Percentiles rank a stretch among this genome's conserved stretches.
These are phyloP conservation scores for Nemoura dubitans DNA, from an alignment of 2,888 invertebrate species.

Conservation along the genomic window DNA sequence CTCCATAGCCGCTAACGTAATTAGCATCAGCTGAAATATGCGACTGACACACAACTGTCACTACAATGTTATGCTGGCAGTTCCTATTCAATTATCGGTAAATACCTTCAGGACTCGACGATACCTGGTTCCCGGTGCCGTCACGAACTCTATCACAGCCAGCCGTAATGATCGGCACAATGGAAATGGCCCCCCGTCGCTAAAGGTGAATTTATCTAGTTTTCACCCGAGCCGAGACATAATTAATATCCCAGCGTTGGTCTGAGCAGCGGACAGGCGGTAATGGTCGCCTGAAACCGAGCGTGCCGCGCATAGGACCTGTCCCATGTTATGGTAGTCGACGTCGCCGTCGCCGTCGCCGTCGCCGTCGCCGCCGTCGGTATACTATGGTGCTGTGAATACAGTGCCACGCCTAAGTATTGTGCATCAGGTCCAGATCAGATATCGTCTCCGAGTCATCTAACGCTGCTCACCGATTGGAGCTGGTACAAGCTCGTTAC, in stretches of 20 bases:
- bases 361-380: neutral
- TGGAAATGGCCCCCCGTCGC: neutral
- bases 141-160: neutral
- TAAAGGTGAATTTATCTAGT: neutral
- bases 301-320: too few species aligned
- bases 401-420: neutral
- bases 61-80: neutral
- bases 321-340: too few species aligned
- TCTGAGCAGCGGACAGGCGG: neutral
- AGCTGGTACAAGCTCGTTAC: neutral
- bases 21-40: neutral
- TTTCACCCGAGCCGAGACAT: neutral
- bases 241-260: neutral
- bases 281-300: neutral
- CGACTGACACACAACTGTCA: constrained; percentile 12
- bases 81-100: neutral
- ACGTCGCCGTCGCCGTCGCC: too few species aligned
- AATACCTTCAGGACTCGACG: neutral
- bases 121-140: neutral
- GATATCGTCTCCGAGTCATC: neutral
- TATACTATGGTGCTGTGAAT: neutral
- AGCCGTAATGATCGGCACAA: neutral
- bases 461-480: neutral
- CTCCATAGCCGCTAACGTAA: neutral
- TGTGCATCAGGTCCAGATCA: neutral